Base-by-base conservation (phyloP, 2,113 vertebrate genomes). In the Hippocampus guttulatus region DNA sequence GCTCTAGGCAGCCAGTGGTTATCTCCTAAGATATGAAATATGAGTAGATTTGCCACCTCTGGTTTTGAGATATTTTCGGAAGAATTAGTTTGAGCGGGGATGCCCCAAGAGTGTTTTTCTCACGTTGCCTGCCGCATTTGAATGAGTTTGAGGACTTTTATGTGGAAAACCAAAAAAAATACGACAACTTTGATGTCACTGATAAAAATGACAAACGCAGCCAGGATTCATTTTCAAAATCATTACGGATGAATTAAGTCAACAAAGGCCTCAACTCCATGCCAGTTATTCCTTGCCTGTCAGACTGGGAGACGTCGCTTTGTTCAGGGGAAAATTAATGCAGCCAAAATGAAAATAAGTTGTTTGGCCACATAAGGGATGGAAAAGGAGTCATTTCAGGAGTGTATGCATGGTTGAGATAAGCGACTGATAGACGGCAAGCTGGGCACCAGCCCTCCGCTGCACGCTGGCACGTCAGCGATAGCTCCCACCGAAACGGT, bases 341-440 rank as follows among this genome's bases (percentile, higher is more conserved):
- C 75, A 64, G 74, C 62, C 61, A 75, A 73, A 81, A 67, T 75
- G 80, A 81, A 38, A 74, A 70, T 70, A 65, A 60, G 74, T 78
- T 73, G 80, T 83, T 77, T 77, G 64, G 58, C 75, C 12, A 18
- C 57, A 57, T 23, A 57, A 58, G 55, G 55, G 55, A 58, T 25
- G 25, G 55, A n/a, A 55, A 55, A 69, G 33, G 81, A 76, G 61
- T 80, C 81, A 65, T 75, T 61, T 61, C 14, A 61, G 79, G 69
- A 75, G 80, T 75, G 80, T 74, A 82, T 85, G 88, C 61, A 41
- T 81, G 88, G 87, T 85, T 75, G 87, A 88, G 88, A 90, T 89
- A 87, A 88, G 81, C 83, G 69, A 82, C 78, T 79, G 76, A 79
- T 76, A 83, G 77, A 84, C 64, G 67, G 77, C 77, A 73, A 83